phyloP scores from a whole-genome alignment of 2,888 invertebrate genomes.

The Stramonita haemastoma region DNA sequence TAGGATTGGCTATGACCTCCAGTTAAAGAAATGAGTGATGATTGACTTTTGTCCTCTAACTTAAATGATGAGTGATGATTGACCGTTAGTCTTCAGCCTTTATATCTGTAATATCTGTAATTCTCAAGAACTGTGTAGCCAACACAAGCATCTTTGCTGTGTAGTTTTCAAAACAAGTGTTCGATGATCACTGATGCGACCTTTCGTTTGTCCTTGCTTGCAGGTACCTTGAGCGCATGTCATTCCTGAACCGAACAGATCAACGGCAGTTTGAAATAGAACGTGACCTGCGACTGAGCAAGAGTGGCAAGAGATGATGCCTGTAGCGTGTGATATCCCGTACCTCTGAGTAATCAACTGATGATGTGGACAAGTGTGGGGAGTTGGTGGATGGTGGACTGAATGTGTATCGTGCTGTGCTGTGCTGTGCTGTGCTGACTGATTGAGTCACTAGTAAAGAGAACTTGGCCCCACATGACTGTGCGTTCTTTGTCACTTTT shows the following conservation, averaged over 20 bases:
- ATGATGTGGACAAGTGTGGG: not conserved
- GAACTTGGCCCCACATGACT: not conserved
- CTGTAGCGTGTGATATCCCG: not conserved
- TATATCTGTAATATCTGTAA: no score
- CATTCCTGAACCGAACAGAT: constrained; percentile 93
- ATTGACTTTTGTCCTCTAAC: no score
- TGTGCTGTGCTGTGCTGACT: not conserved
- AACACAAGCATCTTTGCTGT: no score
- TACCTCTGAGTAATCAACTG: not conserved
- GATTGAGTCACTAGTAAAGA: not conserved
- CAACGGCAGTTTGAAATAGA: constrained; percentile 94
- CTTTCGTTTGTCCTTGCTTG: constrained; percentile 33
- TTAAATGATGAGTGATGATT: no score
- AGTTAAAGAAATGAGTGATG: no score
- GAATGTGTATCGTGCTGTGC: not conserved
- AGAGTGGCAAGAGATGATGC: constrained; percentile 65
- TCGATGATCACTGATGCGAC: no score
- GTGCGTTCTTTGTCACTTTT: not conserved
- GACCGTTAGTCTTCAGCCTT: no score
- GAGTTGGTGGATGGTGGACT: not conserved
- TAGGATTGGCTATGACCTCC: no score
- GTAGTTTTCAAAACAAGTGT: no score
- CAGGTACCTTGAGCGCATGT: constrained; percentile 91
- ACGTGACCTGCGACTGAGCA: constrained; percentile 83
- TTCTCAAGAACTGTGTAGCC: no score